Evolutionary conservation across 2,113 vertebrate genomes (phyloP), one percentile per base, ranked within the genome.

Genomic region (Rhegmatorhina hoffmannsi): DNA sequence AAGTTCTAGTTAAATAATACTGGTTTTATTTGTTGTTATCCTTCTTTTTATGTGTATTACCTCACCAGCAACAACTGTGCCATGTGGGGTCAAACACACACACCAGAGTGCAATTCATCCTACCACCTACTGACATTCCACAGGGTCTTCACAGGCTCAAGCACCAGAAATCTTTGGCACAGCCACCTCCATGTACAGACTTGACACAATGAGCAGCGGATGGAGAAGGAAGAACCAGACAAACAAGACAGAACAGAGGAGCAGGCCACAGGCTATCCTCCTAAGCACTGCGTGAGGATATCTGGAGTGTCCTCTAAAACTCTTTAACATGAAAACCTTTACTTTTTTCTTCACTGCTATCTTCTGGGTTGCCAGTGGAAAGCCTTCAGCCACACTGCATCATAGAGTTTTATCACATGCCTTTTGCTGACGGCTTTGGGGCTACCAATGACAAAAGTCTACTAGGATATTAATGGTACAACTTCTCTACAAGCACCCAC

Each of bases 71-170:
- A 17, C 38, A 56, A 14, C 44, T 43, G 31, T 24, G 31, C 58
- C 53, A 19, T 0, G 6, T 4, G 49, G 13, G 43, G 53, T 69
- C 33, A 73, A 66, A 18, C n/a, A 53, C 43, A 53, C 43, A 66
- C 21, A 11, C 3, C 0, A 3, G 47, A 31, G 75, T 4, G 10
- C 44, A 52, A 44, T 60, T 87, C 69, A 55, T 18, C 36, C 21
- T 72, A 17, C 29, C 46, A 50, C 34, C 81, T 52, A 84, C 0
- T 17, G 64, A 52, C 33, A 4, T 0, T 0, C 17, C 6, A 2
- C 23, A 24, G 16, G 20, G 21, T 36, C 68, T 81, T 18, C 38
- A 25, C 21, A 16, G 52, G 12, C 23, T 9, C 25, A 40, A 64
- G 66, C 66, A 68, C 34, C 77, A 55, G 52, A 28, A 68, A 52